These are phyloP conservation scores for Ahaetulla prasina DNA, from an alignment of 2,113 vertebrate genomes.

Conservation along the genomic window DNA sequence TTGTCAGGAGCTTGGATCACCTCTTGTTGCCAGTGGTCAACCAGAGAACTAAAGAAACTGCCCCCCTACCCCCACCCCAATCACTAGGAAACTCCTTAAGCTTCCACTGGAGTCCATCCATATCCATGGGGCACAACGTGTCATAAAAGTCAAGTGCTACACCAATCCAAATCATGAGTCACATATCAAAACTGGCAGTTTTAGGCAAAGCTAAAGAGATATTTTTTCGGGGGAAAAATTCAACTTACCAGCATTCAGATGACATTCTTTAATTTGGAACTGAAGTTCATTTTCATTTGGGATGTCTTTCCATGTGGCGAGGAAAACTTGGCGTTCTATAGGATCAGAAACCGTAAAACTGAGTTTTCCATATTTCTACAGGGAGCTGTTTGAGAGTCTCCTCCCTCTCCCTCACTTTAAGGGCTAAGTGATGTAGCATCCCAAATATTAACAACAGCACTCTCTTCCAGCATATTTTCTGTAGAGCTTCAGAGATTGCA, in stretches of 20 bases:
- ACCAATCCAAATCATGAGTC: background rate
- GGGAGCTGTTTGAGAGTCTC: background rate
- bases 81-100: background rate
- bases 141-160: background rate
- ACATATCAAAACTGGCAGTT: background rate
- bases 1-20: background rate
- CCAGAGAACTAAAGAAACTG: background rate
- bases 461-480: background rate
- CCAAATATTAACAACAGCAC: background rate
- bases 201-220: background rate
- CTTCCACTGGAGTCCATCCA: background rate
- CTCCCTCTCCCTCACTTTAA: background rate
- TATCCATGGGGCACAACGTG: background rate
- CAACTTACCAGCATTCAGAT: constrained; percentile 90
- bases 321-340: constrained; percentile 94
- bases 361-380: background rate
- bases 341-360: background rate
- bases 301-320: constrained; percentile 99
- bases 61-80: background rate
- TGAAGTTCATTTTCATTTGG: constrained; percentile 98
- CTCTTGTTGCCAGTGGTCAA: background rate
- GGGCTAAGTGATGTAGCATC: background rate
- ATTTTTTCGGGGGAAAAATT: rapidly evolving
- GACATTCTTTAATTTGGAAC: constrained; percentile 98
- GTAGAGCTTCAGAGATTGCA: background rate